These are phyloP conservation scores for Elysia crispata DNA, from an alignment of 2,888 invertebrate genomes.

Conservation along the genomic window DNA sequence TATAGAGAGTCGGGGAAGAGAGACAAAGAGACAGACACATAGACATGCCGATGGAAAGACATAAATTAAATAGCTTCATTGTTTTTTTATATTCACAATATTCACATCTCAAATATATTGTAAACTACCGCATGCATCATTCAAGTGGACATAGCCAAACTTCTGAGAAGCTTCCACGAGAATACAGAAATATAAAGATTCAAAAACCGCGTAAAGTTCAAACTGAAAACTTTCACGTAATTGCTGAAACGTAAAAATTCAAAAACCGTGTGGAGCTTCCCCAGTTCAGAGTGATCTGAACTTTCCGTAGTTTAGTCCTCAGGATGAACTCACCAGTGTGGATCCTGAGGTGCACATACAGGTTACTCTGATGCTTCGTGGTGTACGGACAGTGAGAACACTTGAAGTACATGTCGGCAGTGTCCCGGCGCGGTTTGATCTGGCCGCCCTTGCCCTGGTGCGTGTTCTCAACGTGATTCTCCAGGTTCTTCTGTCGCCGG, in stretches of 20 bases:
- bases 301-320: too few relatives aligned
- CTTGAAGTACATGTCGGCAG: constrained; percentile 75
- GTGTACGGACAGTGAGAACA: constrained; percentile 77
- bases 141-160: too few relatives aligned
- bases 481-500: constrained; percentile 75
- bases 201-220: too few relatives aligned
- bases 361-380: constrained; percentile 77
- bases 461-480: constrained; percentile 76
- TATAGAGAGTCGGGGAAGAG: constrained; percentile 30
- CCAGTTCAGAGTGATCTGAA: too few relatives aligned
- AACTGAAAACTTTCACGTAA: too few relatives aligned
- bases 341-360: constrained; percentile 76
- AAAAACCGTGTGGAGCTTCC: too few relatives aligned
- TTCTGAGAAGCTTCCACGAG: too few relatives aligned
- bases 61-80: constrained; percentile 12
- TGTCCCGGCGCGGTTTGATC: constrained; percentile 58
- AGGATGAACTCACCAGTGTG: constrained; percentile 74
- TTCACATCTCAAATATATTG: too few relatives aligned
- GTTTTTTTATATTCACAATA: too few relatives aligned
- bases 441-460: constrained; percentile 73
- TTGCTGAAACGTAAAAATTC: too few relatives aligned
- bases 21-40: constrained; percentile 13
- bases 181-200: constrained; percentile 18
- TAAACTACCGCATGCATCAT: too few relatives aligned
- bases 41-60: constrained; percentile 11